phyloP scores from a whole-genome alignment of 2,888 invertebrate genomes.

The Lycocerus yunnanus region DNA sequence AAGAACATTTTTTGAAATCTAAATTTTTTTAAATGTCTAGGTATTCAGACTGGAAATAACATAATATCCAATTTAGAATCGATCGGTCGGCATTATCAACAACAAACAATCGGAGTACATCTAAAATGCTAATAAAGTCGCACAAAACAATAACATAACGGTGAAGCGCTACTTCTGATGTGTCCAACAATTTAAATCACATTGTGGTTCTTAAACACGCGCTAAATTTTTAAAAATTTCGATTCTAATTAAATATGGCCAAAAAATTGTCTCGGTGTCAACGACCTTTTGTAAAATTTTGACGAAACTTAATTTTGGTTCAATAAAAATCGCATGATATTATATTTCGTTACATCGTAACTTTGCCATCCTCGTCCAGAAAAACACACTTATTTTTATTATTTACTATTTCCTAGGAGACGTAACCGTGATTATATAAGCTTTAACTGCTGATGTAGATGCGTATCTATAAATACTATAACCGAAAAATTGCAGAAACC shows the following conservation, averaged over 20 bases:
- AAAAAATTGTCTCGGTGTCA: conserved; percentile 33
- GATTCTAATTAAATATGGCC: not conserved
- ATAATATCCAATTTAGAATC: conserved; percentile 30
- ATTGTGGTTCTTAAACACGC: conserved; percentile 1
- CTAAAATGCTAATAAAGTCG: conserved; percentile 30
- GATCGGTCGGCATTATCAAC: conserved; percentile 27
- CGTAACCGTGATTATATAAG: not conserved
- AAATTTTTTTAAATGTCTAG: conserved; percentile 2
- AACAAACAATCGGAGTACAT: conserved; percentile 29
- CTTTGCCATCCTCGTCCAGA: not conserved
- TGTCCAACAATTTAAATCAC: conserved; percentile 24
- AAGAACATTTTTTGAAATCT: not conserved
- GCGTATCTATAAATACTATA: not conserved
- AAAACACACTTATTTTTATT: not conserved
- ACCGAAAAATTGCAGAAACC: not conserved
- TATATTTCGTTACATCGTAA: conserved; percentile 4
- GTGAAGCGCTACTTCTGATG: conserved; percentile 25
- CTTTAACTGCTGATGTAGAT: not conserved
- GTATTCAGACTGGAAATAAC: conserved; percentile 27
- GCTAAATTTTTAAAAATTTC: not conserved
- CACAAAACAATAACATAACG: conserved; percentile 32
- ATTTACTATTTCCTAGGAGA: not conserved
- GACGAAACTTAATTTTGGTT: conserved; percentile 35
- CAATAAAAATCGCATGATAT: conserved; percentile 13
- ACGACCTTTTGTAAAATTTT: conserved; percentile 36